Percentiles rank a stretch among this genome's conserved stretches.
Evolutionary conservation across 2,888 invertebrate species (phyloP).

Genomic region (Oscheius sp.): DNA sequence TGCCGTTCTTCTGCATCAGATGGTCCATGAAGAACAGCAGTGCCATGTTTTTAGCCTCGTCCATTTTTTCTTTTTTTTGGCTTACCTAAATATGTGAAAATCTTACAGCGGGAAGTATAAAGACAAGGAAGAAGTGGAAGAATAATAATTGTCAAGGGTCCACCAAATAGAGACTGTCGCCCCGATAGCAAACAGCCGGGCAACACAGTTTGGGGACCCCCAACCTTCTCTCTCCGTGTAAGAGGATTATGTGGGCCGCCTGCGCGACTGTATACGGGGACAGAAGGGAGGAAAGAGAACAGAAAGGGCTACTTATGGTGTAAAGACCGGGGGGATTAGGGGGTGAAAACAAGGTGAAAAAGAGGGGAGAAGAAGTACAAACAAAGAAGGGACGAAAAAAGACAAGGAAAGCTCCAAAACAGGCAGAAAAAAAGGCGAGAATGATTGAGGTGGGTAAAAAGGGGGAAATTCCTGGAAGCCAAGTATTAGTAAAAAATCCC

Average conservation of each 20-base stretch:
- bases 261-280: slow-evolving; percentile 26
- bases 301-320: slow-evolving; percentile 12
- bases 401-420: background rate
- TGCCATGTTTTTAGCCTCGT: slow-evolving; percentile 83
- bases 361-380: slow-evolving; percentile 6
- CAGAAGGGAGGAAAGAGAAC: background rate
- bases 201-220: too few species aligned
- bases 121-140: background rate
- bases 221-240: slow-evolving; percentile 6
- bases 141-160: background rate
- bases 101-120: slow-evolving; percentile 23
- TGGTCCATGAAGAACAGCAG: slow-evolving; percentile 98
- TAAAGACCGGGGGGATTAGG: slow-evolving; percentile 18
- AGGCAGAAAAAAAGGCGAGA: background rate
- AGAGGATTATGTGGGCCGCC: slow-evolving; percentile 30
- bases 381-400: slow-evolving; percentile 24
- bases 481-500: too few species aligned
- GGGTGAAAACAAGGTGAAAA: background rate
- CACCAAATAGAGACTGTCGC: slow-evolving; percentile 1
- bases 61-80: slow-evolving; percentile 55
- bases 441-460: too few species aligned
- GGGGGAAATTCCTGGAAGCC: too few species aligned
- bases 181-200: slow-evolving; percentile 26
- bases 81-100: slow-evolving; percentile 49
- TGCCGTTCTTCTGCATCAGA: slow-evolving; percentile 85